These are phyloP conservation scores for Calyptomena viridis DNA, from an alignment of 2,113 vertebrate species.

Conservation along the genomic window DNA sequence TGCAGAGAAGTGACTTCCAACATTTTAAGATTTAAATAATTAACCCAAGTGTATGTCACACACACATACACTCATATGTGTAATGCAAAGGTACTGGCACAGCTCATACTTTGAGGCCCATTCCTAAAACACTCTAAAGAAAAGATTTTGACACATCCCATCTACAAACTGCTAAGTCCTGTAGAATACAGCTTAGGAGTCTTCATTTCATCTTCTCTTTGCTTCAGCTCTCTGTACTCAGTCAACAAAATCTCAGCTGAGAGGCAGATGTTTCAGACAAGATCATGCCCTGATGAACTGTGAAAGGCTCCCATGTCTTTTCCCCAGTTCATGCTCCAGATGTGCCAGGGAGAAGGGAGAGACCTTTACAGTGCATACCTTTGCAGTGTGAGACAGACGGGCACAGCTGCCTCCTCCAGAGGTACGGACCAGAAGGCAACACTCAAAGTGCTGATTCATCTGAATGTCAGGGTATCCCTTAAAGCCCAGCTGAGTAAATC, in stretches of 20 bases:
- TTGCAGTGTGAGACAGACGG: neutral
- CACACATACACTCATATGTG: neutral
- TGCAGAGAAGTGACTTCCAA: neutral
- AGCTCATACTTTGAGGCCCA: neutral
- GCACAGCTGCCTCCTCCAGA: neutral
- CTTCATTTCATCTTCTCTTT: neutral
- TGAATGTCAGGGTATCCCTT: rapidly evolving
- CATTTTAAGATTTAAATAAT: neutral
- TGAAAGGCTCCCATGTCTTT: neutral
- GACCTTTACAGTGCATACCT: rapidly evolving
- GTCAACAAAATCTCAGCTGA: neutral
- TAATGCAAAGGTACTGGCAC: neutral
- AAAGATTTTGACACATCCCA: neutral
- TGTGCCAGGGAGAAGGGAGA: neutral
- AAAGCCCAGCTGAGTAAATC: neutral
- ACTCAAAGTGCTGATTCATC: neutral
- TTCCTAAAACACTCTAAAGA: neutral
- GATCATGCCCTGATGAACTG: neutral
- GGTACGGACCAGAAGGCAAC: rapidly evolving
- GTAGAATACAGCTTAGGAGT: neutral
- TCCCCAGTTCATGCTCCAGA: neutral
- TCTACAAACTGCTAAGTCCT: neutral
- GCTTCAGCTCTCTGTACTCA: neutral
- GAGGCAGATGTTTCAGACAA: neutral
- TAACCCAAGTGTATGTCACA: neutral